These are phyloP conservation scores for Geothlypis trichas DNA, from an alignment of 2,113 vertebrate genomes.

Conservation along the genomic window DNA sequence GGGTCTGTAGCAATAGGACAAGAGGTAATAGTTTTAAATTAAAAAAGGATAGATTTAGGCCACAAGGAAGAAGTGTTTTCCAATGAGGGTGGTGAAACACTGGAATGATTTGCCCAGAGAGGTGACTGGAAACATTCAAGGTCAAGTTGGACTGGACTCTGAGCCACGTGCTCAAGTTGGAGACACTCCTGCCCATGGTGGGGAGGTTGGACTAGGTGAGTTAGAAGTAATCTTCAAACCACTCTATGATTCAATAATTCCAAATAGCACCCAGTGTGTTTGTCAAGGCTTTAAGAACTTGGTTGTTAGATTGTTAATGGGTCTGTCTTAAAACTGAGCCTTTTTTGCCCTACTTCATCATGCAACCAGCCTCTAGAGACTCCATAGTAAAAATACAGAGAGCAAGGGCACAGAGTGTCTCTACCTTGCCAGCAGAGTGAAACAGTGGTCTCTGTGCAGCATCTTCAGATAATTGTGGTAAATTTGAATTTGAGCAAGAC, in stretches of 20 bases:
- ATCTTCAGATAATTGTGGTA: not conserved
- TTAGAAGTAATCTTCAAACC: not conserved
- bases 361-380: not conserved
- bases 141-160: not conserved
- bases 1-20: not conserved
- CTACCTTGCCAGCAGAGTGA: not conserved
- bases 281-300: not conserved
- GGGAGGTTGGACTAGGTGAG: not conserved
- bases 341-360: not conserved
- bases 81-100: accelerated
- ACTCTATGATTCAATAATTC: not conserved
- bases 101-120: not conserved
- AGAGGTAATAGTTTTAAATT: not conserved
- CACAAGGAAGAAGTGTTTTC: not conserved
- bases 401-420: not conserved
- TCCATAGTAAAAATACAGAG: not conserved
- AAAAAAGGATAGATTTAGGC: not conserved
- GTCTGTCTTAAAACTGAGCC: not conserved
- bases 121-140: not conserved
- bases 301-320: not conserved
- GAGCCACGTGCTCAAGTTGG: not conserved
- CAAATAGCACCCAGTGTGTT: not conserved
- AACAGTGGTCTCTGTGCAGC: accelerated
- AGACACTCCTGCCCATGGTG: not conserved
- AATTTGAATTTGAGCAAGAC: not conserved